Conservation (phyloP, 2,888 invertebrate species). For the Cantharis rustica region DNA sequence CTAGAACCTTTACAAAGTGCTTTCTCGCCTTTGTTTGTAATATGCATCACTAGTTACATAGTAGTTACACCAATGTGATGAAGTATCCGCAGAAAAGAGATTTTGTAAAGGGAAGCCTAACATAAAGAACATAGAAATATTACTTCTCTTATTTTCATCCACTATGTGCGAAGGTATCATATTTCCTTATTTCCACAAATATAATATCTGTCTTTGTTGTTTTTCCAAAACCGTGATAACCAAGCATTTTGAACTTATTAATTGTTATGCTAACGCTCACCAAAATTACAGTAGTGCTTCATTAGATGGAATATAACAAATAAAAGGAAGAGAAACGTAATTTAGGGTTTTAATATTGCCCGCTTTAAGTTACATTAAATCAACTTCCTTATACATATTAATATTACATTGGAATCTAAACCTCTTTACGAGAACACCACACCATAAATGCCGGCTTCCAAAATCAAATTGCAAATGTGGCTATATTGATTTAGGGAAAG, state of each 20-base stretch:
- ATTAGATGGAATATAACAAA: not conserved
- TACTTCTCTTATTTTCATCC: not conserved
- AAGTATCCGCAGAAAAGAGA: not conserved
- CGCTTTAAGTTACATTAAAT: not conserved
- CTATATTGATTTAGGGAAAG: not conserved
- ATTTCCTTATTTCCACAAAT: not conserved
- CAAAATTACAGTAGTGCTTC: not conserved
- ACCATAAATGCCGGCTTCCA: not conserved
- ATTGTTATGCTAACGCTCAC: not conserved
- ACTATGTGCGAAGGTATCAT: not conserved
- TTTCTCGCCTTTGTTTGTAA: not conserved
- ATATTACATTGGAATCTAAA: not conserved
- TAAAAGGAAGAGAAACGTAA: not conserved
- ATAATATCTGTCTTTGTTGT: not conserved
- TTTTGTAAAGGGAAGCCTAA: not conserved
- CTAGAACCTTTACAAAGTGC: conserved; percentile 1
- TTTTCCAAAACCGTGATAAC: not conserved
- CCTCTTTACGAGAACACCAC: not conserved
- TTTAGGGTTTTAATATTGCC: not conserved
- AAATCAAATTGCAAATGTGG: not conserved
- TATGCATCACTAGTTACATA: conserved; percentile 10
- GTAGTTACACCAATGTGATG: not conserved
- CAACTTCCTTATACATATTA: not conserved
- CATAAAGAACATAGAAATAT: not conserved
- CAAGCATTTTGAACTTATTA: not conserved